Evolutionary conservation across 2,797 vertebrate genomes (phyloP).

Genomic region (Centropyge bicolor): DNA sequence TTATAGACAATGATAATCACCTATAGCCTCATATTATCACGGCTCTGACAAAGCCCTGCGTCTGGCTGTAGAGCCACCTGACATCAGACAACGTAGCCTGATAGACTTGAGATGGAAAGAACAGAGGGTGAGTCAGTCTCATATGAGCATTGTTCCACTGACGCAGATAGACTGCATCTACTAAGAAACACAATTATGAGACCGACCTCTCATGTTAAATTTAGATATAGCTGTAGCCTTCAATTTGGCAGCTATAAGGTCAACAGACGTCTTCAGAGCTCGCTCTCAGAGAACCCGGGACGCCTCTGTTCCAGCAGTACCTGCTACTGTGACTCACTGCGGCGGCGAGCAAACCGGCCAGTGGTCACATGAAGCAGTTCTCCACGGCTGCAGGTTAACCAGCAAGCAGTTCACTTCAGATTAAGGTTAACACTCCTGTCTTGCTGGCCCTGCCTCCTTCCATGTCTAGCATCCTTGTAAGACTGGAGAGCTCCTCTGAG

Average conservation of each 20-base stretch:
- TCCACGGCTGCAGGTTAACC: constrained; percentile 60
- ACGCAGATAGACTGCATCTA: not conserved
- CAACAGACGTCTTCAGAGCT: constrained; percentile 1
- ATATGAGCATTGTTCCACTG: constrained; percentile 1
- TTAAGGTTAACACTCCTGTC: constrained; percentile 62
- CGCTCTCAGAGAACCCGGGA: constrained; percentile 21
- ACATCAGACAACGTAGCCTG: constrained; percentile 23
- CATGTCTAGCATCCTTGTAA: constrained; percentile 45
- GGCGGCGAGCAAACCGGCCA: constrained; percentile 13
- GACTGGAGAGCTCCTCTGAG: constrained; percentile 60
- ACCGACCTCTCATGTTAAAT: not conserved
- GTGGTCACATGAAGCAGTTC: constrained; percentile 37
- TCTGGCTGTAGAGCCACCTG: constrained; percentile 6
- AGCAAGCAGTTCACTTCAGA: constrained; percentile 51
- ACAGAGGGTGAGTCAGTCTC: not conserved
- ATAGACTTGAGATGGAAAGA: not conserved
- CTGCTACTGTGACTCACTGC: constrained; percentile 26
- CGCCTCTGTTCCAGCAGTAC: not conserved
- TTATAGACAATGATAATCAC: not conserved
- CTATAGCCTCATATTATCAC: constrained; percentile 13
- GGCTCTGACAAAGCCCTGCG: not conserved
- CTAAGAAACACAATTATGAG: not conserved
- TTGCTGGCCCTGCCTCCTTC: constrained; percentile 44
- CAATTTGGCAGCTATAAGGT: constrained; percentile 10
- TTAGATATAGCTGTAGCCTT: not conserved